A percentile compares a stretch with the other conserved stretches of the same genome.
Conservation (phyloP, 2,888 invertebrate genomes). For the Apantesis nais region DNA sequence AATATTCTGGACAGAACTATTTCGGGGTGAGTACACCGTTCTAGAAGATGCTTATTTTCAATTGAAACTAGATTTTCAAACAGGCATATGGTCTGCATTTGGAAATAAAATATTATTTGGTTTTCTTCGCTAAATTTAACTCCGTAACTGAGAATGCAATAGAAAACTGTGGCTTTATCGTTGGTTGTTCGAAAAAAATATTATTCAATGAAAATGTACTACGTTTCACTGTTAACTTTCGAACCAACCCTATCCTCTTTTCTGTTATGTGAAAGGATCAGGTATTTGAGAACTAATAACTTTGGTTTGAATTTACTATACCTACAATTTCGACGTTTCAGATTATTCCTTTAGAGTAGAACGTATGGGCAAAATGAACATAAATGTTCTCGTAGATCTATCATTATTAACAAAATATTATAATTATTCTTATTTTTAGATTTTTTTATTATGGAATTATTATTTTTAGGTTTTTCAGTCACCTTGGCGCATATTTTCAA, state of each 20-base stretch:
- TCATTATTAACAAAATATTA: too few species aligned
- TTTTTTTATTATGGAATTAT: too few species aligned
- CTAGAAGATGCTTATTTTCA: not conserved
- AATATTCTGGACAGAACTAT: slow-evolving; percentile 91
- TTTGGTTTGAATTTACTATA: not conserved
- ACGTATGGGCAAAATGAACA: not conserved
- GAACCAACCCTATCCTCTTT: not conserved
- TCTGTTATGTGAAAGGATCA: not conserved
- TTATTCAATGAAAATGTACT: not conserved
- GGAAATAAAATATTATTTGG: too few species aligned
- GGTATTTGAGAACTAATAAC: not conserved
- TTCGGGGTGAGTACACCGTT: slow-evolving; percentile 86
- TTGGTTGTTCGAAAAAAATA: too few species aligned
- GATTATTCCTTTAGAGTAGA: not conserved
- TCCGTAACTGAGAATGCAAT: too few species aligned
- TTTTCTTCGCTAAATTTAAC: too few species aligned
- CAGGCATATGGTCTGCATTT: too few species aligned
- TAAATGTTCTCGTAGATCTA: not conserved
- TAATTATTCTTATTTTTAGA: too few species aligned
- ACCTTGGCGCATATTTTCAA: slow-evolving; percentile 88
- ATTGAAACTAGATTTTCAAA: too few species aligned
- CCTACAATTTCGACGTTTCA: too few species aligned
- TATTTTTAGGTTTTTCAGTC: slow-evolving; percentile 90
- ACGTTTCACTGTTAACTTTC: not conserved
- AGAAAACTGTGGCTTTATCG: too few species aligned